Base-by-base conservation (phyloP, 2,888 invertebrate species). In the Gerris lacustris region DNA sequence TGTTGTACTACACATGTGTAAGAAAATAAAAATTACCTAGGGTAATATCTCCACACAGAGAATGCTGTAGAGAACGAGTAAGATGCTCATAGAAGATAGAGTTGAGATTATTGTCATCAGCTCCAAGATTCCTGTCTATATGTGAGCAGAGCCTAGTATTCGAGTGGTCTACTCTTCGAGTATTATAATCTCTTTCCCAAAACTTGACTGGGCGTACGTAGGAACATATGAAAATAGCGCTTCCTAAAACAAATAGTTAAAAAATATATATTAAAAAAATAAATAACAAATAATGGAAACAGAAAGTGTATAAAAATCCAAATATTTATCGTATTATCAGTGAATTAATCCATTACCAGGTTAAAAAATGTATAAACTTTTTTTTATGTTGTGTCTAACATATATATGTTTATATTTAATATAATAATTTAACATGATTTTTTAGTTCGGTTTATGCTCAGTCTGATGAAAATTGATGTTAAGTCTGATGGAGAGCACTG, bases 11-110 rank as follows among this genome's bases (percentile, higher is more conserved):
- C 31, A 31, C 31, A 31, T 31, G 31, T 31, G 31, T 31, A 31
- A 31, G 31, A 31, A 31, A 31, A 31, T 31, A 45, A n/a, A 18
- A 74, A 76, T 77, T 73, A 79, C 85, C 96, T 77, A 97, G 83
- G 76, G 90, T 86, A 62, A 97, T 84, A 81, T 97, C 97, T 0
- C 97, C 97, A 80, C 93, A 96, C 6, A 99, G 83, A 47, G 94
- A 95, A 80, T 96, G 94, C 79, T 99, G 98, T 73, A 99, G 82
- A 5, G 96, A 96, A 6, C 97, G 86, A 0, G 98, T 98, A 69
- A 99, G 83, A 80, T 99, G 99, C 82, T 99, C 99, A 80, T 99
- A 99, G 83, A 99, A 99, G 79, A 99, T 97, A 0, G 97, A 96
- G 82, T 99, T 99, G 69, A 99, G 82, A 81, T 99, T 99, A 81